Percentiles rank a stretch among this genome's conserved stretches.
Evolutionary conservation across 2,797 vertebrate species (phyloP).

Genomic region (Scarus forsteni): DNA sequence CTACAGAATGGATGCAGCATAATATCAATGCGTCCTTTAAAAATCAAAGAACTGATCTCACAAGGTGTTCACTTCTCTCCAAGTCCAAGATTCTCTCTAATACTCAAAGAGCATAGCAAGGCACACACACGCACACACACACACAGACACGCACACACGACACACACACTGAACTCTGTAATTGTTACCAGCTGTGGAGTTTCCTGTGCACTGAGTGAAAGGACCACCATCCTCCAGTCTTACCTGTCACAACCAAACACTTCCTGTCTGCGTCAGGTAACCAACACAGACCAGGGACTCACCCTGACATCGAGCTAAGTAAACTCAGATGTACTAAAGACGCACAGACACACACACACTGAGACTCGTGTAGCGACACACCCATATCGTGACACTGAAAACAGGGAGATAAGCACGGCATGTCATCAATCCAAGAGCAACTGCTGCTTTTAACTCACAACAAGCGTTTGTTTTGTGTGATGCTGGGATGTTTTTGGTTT

Average conservation of each 20-base stretch:
- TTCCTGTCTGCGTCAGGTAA: slow-evolving; percentile 50
- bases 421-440: slow-evolving; percentile 57
- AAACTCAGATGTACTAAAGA: slow-evolving; percentile 42
- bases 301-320: slow-evolving; percentile 34
- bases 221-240: slow-evolving; percentile 29
- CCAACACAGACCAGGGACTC: slow-evolving; percentile 20
- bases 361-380: slow-evolving; percentile 26
- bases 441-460: slow-evolving; percentile 54
- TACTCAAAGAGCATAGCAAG: too few species aligned
- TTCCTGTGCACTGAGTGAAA: slow-evolving; percentile 35
- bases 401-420: slow-evolving; percentile 49
- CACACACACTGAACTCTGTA: slow-evolving; percentile 6
- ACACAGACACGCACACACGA: neutral
- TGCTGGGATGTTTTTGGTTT: slow-evolving; percentile 68
- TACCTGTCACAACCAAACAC: slow-evolving; percentile 38
- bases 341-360: slow-evolving; percentile 17
- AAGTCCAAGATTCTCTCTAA: too few species aligned
- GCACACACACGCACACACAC: neutral
- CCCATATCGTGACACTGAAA: slow-evolving; percentile 41
- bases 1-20: too few species aligned
- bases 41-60: too few species aligned
- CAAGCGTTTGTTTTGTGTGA: slow-evolving; percentile 67
- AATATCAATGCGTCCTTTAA: too few species aligned
- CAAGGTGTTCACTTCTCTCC: too few species aligned
- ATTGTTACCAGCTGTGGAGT: slow-evolving; percentile 16